Conservation (phyloP, 2,888 invertebrate species). For the Lepetodrilus schrolli region DNA sequence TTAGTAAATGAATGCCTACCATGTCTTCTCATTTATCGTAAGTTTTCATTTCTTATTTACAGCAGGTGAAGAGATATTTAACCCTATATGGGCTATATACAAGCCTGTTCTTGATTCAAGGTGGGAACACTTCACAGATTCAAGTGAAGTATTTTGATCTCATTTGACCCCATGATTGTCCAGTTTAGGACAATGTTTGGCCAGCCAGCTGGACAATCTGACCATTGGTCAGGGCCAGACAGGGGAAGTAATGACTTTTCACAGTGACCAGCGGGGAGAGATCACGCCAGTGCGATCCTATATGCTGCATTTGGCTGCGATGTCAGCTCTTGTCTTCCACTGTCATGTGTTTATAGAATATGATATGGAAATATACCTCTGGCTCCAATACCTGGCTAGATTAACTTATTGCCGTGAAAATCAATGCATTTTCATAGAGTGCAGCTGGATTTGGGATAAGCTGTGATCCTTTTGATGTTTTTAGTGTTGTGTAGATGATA, state of each 20-base stretch:
- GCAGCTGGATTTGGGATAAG: background rate
- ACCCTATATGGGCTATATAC: too few relatives aligned
- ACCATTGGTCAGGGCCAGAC: constrained; percentile 6
- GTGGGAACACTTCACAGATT: background rate
- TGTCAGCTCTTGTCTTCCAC: background rate
- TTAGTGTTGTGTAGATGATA: too few relatives aligned
- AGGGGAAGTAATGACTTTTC: background rate
- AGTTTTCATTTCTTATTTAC: too few relatives aligned
- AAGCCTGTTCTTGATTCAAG: background rate
- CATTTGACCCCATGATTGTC: constrained; percentile 11
- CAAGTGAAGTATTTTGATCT: background rate
- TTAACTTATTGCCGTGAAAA: background rate
- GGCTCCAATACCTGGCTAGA: background rate
- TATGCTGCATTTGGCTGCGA: background rate
- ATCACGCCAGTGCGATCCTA: background rate
- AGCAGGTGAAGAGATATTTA: too few relatives aligned
- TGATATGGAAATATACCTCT: background rate
- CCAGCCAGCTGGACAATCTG: background rate
- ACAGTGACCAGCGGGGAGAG: background rate
- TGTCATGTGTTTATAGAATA: background rate
- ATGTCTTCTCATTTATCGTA: too few relatives aligned
- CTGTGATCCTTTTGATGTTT: too few relatives aligned
- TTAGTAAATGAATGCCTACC: too few relatives aligned
- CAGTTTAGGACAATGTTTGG: background rate
- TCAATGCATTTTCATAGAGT: background rate